Evolutionary conservation across 2,797 vertebrate genomes (phyloP).

Genomic region (Poeciliopsis gracilis): DNA sequence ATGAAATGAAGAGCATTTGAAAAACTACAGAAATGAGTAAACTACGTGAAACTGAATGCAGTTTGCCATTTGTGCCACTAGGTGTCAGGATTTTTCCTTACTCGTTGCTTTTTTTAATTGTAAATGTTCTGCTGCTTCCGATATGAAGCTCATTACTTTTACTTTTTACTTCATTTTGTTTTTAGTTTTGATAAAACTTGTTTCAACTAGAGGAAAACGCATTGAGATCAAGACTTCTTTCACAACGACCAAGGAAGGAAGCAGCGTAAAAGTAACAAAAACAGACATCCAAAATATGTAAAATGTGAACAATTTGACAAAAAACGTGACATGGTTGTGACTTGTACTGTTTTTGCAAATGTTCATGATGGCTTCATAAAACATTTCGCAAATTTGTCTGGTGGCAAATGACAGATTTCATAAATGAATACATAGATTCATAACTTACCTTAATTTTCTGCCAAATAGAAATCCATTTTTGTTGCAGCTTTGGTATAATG

Average conservation of each 20-base stretch:
- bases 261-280: too few species aligned
- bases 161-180: too few species aligned
- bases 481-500: background rate
- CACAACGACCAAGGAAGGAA: too few species aligned
- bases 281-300: too few species aligned
- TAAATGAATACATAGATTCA: background rate
- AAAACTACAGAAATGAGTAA: background rate
- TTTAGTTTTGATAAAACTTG: too few species aligned
- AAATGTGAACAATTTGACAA: too few species aligned
- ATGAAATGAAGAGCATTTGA: background rate
- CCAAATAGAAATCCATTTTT: background rate
- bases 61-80: background rate
- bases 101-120: background rate
- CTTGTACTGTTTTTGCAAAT: background rate
- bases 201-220: too few species aligned
- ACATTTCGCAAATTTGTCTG: background rate
- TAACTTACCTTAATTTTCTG: background rate
- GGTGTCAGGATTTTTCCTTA: background rate
- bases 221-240: too few species aligned
- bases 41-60: background rate
- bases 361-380: background rate
- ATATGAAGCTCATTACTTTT: background rate
- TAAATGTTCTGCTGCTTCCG: background rate
- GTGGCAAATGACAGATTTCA: background rate
- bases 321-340: too few species aligned